Base-by-base conservation (phyloP, 1,140 invertebrate species). In the Cecropterus lyciades region DNA sequence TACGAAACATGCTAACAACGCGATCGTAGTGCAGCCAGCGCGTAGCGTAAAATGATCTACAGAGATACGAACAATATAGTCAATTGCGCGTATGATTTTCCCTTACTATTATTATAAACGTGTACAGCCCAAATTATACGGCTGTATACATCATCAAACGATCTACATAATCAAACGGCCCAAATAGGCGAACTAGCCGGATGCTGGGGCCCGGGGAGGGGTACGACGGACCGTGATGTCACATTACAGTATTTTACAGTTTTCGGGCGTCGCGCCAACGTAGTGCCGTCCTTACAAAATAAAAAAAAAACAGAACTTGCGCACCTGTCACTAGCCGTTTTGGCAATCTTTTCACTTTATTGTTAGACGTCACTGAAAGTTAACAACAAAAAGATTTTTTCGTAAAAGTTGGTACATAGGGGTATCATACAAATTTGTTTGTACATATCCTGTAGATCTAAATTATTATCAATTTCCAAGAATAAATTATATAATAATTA, bases 231-330 rank as follows among this genome's bases (percentile, higher is more conserved):
- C n/a, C n/a, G 14, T 60, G 56, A 62, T 62, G 30, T 62, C 59
- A 62, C 46, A 49, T 42, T 46, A 51, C 33, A 24, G 46, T 24
- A 37, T 62, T 62, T 62, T 49, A 65, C 57, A 62, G 59, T 43
- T 42, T 46, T 42, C 55, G 72, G 72, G 72, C 72, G 64, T 17
- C 16, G 43, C 9, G 67, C 72, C 67, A 73, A 68, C 33, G 20
- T 17, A 43, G 46, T 49, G 51, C 11, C 45, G 13, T 13, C 16
- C 33, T 37, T 37, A 37, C 0, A n/a, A 11, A 11, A 37, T n/a
- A n/a, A 37, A 37, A 37, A 33, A 37, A 6, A 37, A 11, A 37
- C 10, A n/a, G 10, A n/a, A 37, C 11, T 7, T 37, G 33, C 11
- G 9, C 33, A 33, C 30, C 7, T 37, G 33, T 37, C 33, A 11